Percentiles rank a stretch among this genome's conserved stretches.
phyloP scores from a whole-genome alignment of 2,113 vertebrate species.

The Onychostoma macrolepis region DNA sequence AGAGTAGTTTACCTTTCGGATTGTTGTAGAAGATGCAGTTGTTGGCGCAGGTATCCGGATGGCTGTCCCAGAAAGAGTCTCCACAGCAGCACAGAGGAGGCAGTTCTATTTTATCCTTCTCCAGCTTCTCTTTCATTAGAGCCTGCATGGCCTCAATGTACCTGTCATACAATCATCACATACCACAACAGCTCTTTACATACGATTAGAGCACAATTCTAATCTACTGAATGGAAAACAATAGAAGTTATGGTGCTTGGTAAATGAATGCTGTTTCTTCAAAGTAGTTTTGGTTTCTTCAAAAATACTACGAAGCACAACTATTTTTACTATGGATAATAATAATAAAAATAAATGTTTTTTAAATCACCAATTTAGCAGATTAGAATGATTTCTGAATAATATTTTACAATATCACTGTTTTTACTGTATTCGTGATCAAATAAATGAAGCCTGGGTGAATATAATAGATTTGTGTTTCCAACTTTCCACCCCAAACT shows the following conservation, averaged over 20 bases:
- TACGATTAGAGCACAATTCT: neutral
- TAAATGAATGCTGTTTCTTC: too few species aligned
- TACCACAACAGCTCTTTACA: neutral
- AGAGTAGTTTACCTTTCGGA: constrained; percentile 77
- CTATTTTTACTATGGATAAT: neutral
- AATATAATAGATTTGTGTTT: neutral
- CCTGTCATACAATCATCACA: constrained; percentile 67
- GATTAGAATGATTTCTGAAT: neutral
- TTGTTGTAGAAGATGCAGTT: constrained; percentile 95
- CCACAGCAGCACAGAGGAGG: constrained; percentile 90
- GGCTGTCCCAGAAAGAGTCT: constrained; percentile 88
- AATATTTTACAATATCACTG: neutral
- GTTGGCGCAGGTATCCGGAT: constrained; percentile 92
- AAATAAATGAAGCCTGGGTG: neutral
- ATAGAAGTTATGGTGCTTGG: neutral
- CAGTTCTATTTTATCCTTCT: constrained; percentile 73
- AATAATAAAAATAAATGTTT: neutral
- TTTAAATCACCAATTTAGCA: neutral
- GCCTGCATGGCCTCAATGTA: constrained; percentile 83
- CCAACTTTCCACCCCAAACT: neutral
- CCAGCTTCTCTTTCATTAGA: constrained; percentile 82
- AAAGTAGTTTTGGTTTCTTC: too few species aligned
- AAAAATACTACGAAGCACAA: too few species aligned
- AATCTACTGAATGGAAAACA: neutral
- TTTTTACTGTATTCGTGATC: neutral